Conservation (phyloP, 1,140 invertebrate genomes). For the Helicoverpa armigera region DNA sequence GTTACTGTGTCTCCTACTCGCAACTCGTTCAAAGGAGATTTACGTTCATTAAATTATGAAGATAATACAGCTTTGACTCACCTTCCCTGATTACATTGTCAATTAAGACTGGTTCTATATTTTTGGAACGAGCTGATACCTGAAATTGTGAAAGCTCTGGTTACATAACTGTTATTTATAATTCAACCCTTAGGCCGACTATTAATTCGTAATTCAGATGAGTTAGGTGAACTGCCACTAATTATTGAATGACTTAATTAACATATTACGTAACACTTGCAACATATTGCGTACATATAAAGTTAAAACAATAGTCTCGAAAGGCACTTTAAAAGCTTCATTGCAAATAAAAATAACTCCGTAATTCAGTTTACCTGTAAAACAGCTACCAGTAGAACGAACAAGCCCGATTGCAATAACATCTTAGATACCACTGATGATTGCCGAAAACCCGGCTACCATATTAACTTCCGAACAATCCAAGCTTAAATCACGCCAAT, state of each 20-base stretch:
- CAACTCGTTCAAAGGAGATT: no score
- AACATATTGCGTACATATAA: no score
- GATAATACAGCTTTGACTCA: constrained; percentile 4
- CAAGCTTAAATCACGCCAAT: constrained; percentile 42
- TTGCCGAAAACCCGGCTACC: constrained; percentile 16
- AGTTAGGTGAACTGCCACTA: no score
- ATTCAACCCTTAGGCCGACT: no score
- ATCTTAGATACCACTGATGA: constrained; percentile 55
- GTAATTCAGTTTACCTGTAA: constrained; percentile 52
- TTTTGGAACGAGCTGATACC: constrained; percentile 45
- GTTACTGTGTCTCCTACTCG: no score
- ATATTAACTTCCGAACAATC: constrained; percentile 15
- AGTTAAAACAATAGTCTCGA: no score
- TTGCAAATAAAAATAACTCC: no score
- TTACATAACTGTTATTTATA: background rate
- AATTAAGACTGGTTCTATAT: constrained; percentile 50
- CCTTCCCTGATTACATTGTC: constrained; percentile 55
- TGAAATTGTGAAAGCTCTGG: constrained; percentile 22
- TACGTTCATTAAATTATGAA: no score
- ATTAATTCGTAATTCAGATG: no score
- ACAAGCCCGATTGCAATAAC: constrained; percentile 54
- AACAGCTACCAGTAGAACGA: constrained; percentile 49
- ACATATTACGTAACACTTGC: no score
- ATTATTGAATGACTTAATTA: no score
- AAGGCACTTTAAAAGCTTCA: no score